Evolutionary conservation across 2,113 vertebrate species (phyloP), one percentile per base, ranked within the genome.

Genomic region (Pterocles burchelli): DNA sequence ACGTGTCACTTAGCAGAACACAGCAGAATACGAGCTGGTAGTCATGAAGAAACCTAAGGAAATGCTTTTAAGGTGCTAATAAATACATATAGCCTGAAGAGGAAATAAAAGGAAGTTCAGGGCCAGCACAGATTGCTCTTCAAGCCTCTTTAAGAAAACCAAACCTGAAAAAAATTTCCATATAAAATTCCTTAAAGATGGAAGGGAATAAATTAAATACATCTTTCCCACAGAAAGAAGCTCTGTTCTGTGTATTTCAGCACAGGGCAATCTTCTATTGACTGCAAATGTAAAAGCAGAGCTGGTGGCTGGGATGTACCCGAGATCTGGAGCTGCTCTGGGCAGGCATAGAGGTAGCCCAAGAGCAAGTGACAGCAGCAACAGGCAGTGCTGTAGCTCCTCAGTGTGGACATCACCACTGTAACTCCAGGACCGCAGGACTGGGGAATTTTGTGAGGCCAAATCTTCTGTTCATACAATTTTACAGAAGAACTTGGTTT

Each of bases 361-460:
- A 68, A 70, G 41, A 71, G 29, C 28, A 85, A 91, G 28, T 14
- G 43, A 34, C 25, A 46, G 12, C 15, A 68, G n/a, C 18, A 52
- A 24, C 13, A 77, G 43, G 22, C 45, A 65, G n/a, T 17, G 21
- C 28, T 63, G 63, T 54, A 70, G 8, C 17, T 62, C 7, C 25
- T 70, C 1, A 0, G 2, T n/a, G 31, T 25, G 15, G 24, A 9
- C 36, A 54, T 54, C 49, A 49, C 33, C 0, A 1, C 45, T 73
- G 7, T 11, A 58, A 34, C 9, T 88, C 31, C 31, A 73, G 49
- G 25, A 49, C 33, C 28, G 22, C 9, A 18, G 4, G 21, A 7
- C 7, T 15, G 38, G 5, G 7, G 21, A 38, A 21, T 72, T 89
- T 54, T 45, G 8, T 72, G 18, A 87, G 26, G 54, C 6, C 25